phyloP scores from a whole-genome alignment of 2,797 vertebrate species.

The Poeciliopsis gracilis region DNA sequence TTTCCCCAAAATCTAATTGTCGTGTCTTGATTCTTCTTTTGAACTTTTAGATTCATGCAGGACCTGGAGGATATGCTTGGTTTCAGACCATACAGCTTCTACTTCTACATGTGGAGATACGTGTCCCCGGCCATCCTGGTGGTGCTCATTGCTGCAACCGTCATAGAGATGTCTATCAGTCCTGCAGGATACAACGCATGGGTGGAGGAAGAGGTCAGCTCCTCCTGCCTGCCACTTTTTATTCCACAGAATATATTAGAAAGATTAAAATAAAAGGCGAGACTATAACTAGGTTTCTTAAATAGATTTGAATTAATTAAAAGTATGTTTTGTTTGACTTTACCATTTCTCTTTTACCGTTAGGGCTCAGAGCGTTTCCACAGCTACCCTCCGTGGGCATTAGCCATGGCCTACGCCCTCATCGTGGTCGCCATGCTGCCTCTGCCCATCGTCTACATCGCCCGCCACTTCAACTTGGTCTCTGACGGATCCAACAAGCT shows the following conservation, averaged over 20 bases:
- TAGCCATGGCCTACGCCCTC: conserved; percentile 89
- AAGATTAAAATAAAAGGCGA: background rate
- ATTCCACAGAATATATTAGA: background rate
- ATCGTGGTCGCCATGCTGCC: conserved; percentile 91
- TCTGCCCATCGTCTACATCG: conserved; percentile 90
- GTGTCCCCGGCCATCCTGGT: conserved; percentile 81
- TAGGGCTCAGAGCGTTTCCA: conserved; percentile 91
- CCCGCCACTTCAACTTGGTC: conserved; percentile 90
- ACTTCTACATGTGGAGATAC: conserved; percentile 97
- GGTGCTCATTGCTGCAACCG: conserved; percentile 85
- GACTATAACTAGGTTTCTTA: background rate
- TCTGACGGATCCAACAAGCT: conserved; percentile 96
- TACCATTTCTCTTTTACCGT: conserved; percentile 5
- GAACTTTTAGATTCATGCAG: conserved; percentile 87
- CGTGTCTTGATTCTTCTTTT: background rate
- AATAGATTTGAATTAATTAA: background rate
- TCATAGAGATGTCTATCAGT: conserved; percentile 92
- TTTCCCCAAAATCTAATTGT: too few relatives aligned
- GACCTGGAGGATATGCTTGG: conserved; percentile 98
- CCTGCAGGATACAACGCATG: conserved; percentile 95
- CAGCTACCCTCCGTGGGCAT: conserved; percentile 93
- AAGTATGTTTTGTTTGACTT: background rate
- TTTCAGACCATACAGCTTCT: conserved; percentile 90
- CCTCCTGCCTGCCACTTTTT: background rate
- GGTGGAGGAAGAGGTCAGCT: conserved; percentile 90